phyloP scores from a whole-genome alignment of 2,113 vertebrate species.

The Osmerus eperlanus region DNA sequence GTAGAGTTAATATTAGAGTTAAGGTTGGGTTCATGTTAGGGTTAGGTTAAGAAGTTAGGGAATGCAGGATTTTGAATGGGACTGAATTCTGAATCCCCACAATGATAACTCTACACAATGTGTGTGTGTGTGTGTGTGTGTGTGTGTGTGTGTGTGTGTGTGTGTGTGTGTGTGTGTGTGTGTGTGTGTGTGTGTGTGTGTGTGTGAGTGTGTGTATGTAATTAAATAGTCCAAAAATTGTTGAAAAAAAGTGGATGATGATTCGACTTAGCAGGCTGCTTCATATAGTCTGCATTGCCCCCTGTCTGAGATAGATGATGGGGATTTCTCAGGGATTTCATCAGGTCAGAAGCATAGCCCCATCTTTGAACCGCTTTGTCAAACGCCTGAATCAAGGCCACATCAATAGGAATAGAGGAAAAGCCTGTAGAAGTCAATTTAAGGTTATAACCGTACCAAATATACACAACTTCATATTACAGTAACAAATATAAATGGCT shows the following conservation, averaged over 20 bases:
- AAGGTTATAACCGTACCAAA: background rate
- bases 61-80: background rate
- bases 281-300: slow-evolving; percentile 12
- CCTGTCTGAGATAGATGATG: slow-evolving; percentile 12
- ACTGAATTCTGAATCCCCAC: background rate
- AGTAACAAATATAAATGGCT: background rate
- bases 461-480: background rate
- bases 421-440: too few species aligned
- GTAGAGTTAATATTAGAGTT: too few species aligned
- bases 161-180: too few species aligned
- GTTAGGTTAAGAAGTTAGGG: too few species aligned
- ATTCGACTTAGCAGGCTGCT: background rate
- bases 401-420: slow-evolving; percentile 20
- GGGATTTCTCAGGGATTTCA: slow-evolving; percentile 30
- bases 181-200: too few species aligned
- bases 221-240: background rate
- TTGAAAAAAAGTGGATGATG: too few species aligned
- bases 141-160: background rate
- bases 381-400: slow-evolving; percentile 31
- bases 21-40: too few species aligned
- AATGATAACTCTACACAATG: background rate
- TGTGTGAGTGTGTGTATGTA: background rate
- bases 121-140: background rate
- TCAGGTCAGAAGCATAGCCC: slow-evolving; percentile 27
- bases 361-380: slow-evolving; percentile 33